Evolutionary conservation across 2,797 vertebrate genomes (phyloP).

Genomic region (Esox masquinongy): DNA sequence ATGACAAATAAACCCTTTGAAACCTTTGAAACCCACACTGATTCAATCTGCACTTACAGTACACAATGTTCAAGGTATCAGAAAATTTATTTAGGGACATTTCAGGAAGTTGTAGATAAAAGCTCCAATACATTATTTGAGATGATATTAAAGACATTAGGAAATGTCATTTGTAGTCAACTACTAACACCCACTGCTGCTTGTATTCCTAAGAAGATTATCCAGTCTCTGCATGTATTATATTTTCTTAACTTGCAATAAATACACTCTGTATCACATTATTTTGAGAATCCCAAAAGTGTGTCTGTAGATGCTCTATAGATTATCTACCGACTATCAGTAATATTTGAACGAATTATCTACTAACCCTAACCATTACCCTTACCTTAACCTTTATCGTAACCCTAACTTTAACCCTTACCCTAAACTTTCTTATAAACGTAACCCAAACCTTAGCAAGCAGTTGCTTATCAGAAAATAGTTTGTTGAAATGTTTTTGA

Average conservation of each 20-base stretch:
- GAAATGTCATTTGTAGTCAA: not conserved
- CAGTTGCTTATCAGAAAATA: too few relatives aligned
- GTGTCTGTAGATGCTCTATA: too few relatives aligned
- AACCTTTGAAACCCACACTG: not conserved
- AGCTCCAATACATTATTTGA: not conserved
- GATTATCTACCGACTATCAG: too few relatives aligned
- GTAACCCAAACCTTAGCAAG: too few relatives aligned
- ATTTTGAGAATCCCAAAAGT: too few relatives aligned
- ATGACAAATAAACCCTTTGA: too few relatives aligned
- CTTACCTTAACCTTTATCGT: too few relatives aligned
- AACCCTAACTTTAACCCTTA: too few relatives aligned
- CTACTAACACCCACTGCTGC: not conserved
- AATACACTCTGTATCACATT: not conserved
- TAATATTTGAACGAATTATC: too few relatives aligned
- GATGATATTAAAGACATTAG: not conserved
- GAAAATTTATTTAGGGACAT: not conserved
- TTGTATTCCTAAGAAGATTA: not conserved
- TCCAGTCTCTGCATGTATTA: not conserved
- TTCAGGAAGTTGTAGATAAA: conserved; percentile 2
- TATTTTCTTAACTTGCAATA: not conserved
- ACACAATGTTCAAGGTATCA: not conserved
- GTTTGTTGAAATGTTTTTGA: too few relatives aligned
- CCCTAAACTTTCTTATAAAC: too few relatives aligned
- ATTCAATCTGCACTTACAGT: not conserved
- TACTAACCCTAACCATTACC: too few relatives aligned